Percentiles rank a stretch among this genome's conserved stretches.
These are phyloP conservation scores for Brassicogethes aeneus DNA, from an alignment of 2,888 invertebrate species.

Conservation along the genomic window DNA sequence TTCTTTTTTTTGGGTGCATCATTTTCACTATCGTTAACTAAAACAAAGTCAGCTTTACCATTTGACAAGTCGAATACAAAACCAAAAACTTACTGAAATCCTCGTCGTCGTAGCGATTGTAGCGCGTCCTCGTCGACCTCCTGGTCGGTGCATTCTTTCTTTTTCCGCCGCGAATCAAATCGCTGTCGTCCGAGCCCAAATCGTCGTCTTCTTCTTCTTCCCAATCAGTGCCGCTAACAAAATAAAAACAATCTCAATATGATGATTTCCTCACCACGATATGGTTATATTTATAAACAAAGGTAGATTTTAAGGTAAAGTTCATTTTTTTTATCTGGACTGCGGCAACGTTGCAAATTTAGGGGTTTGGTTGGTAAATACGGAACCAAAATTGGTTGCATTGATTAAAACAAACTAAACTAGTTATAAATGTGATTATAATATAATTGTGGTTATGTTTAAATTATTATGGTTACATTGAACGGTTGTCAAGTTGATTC, in stretches of 20 bases:
- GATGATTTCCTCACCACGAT: no score
- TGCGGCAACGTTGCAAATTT: no score
- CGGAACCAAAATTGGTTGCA: no score
- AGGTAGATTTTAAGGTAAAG: constrained; percentile 5
- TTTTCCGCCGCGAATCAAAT: constrained; percentile 41
- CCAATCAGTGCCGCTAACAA: constrained; percentile 32
- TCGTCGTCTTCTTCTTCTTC: constrained; percentile 50
- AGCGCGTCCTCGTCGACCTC: constrained; percentile 46
- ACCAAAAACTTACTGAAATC: constrained; percentile 43
- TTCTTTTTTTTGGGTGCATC: constrained; percentile 48
- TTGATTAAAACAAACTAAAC: no score
- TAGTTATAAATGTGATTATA: no score
- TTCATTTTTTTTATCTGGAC: no score
- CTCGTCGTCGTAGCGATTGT: constrained; percentile 45
- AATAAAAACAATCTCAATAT: not conserved
- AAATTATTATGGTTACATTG: no score
- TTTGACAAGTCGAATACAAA: constrained; percentile 45
- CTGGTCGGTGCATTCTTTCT: constrained; percentile 42
- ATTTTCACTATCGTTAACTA: constrained; percentile 45
- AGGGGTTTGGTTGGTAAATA: no score
- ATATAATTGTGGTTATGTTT: no score
- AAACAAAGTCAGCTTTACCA: constrained; percentile 39
- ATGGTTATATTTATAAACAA: not conserved
- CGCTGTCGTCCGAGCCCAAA: constrained; percentile 50
- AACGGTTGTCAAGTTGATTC: no score